phyloP scores from a whole-genome alignment of 1,140 invertebrate genomes.

The Drosophila arizonae region DNA sequence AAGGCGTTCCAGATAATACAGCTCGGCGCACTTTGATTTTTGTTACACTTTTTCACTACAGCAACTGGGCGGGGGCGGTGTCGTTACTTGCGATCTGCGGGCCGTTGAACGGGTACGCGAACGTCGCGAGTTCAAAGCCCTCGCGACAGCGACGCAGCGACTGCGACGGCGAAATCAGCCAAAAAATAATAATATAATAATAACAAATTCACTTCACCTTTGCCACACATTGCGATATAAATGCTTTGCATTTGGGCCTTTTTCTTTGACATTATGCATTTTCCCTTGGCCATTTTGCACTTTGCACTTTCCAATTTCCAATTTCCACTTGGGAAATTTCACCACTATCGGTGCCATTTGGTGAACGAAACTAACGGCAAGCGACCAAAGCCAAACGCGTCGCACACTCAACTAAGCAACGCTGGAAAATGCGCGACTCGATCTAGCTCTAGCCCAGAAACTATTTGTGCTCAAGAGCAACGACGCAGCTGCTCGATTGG shows the following conservation, averaged over 20 bases:
- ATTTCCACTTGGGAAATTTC: background rate
- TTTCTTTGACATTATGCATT: no score
- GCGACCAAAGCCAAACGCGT: slow-evolving; percentile 48
- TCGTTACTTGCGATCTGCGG: slow-evolving; percentile 6
- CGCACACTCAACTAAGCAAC: slow-evolving; percentile 52
- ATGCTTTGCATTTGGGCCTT: background rate
- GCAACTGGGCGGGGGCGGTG: background rate
- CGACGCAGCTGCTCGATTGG: slow-evolving; percentile 9
- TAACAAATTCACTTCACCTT: slow-evolving; percentile 34
- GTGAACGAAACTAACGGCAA: slow-evolving; percentile 39
- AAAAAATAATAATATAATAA: slow-evolving; percentile 22
- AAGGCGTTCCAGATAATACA: slow-evolving; percentile 50
- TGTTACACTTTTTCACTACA: slow-evolving; percentile 24
- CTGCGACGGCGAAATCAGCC: background rate
- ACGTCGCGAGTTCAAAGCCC: slow-evolving; percentile 60
- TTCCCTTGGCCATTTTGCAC: no score
- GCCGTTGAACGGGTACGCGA: slow-evolving; percentile 53
- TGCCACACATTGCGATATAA: slow-evolving; percentile 20
- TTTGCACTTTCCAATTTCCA: no score
- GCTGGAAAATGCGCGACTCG: slow-evolving; percentile 49
- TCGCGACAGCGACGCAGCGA: slow-evolving; percentile 9
- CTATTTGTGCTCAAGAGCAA: slow-evolving; percentile 63
- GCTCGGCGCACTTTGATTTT: slow-evolving; percentile 7
- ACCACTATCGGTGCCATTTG: background rate
- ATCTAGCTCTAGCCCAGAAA: slow-evolving; percentile 52